Conservation (phyloP, 2,888 invertebrate genomes). For the Lamellibrachia columna region DNA sequence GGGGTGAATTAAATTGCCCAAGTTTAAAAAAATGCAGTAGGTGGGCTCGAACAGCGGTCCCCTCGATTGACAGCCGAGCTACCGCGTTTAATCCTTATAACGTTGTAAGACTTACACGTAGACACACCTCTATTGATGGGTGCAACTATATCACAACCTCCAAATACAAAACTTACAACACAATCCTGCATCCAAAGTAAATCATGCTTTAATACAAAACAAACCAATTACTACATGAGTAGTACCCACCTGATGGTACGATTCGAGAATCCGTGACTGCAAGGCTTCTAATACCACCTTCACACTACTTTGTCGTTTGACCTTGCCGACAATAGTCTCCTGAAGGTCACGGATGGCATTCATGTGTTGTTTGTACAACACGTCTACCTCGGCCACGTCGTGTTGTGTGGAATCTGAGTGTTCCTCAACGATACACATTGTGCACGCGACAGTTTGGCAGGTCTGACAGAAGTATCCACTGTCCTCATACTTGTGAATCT, state of each 20-base stretch:
- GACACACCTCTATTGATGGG: not conserved
- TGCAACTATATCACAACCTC: not conserved
- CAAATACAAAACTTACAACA: too few relatives aligned
- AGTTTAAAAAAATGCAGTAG: too few relatives aligned
- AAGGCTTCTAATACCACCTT: not conserved
- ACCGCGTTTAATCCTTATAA: not conserved
- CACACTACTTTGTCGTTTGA: not conserved
- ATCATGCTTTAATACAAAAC: not conserved
- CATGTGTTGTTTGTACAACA: slow-evolving; percentile 37
- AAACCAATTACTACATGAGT: not conserved
- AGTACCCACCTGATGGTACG: not conserved
- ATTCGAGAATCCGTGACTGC: not conserved
- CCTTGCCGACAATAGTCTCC: not conserved
- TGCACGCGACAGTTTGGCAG: slow-evolving; percentile 42
- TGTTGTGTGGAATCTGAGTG: slow-evolving; percentile 30
- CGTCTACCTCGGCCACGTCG: slow-evolving; percentile 39
- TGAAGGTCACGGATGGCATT: slow-evolving; percentile 36
- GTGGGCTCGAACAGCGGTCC: too few relatives aligned
- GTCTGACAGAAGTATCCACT: slow-evolving; percentile 38
- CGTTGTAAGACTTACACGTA: not conserved
- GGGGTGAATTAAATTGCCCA: too few relatives aligned
- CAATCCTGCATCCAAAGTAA: too few relatives aligned
- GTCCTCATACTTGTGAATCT: slow-evolving; percentile 37
- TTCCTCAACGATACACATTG: slow-evolving; percentile 42
- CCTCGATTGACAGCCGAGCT: too few relatives aligned